Evolutionary conservation across 2,113 vertebrate genomes (phyloP).

Genomic region (Eudyptes chrysolophus): DNA sequence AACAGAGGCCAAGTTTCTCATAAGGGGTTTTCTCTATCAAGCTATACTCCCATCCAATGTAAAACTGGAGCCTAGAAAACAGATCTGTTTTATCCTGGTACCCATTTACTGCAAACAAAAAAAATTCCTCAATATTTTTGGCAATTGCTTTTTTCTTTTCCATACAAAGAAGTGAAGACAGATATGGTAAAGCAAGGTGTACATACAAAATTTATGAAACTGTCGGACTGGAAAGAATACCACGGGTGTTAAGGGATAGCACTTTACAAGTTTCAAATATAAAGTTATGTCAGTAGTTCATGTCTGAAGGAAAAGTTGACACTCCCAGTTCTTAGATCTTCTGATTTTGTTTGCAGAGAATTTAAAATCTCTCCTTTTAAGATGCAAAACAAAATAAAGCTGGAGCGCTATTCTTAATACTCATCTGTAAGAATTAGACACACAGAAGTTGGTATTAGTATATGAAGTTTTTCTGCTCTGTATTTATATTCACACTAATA

Average conservation of each 20-base stretch:
- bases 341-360: neutral
- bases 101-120: neutral
- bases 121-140: neutral
- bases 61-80: neutral
- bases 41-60: neutral
- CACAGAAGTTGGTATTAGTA: neutral
- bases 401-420: neutral
- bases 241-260: neutral
- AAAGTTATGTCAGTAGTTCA: neutral
- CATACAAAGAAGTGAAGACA: fast-evolving
- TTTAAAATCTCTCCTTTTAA: neutral
- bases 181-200: neutral
- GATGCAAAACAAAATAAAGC: neutral
- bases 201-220: neutral
- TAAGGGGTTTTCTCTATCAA: neutral
- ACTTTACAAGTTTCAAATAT: neutral
- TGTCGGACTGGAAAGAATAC: neutral
- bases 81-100: neutral
- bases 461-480: neutral
- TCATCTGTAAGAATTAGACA: neutral
- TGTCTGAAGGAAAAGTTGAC: neutral
- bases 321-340: neutral
- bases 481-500: neutral
- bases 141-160: neutral
- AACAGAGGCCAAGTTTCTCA: neutral